Conservation (phyloP, 2,888 invertebrate genomes). For the Drosophila testacea region DNA sequence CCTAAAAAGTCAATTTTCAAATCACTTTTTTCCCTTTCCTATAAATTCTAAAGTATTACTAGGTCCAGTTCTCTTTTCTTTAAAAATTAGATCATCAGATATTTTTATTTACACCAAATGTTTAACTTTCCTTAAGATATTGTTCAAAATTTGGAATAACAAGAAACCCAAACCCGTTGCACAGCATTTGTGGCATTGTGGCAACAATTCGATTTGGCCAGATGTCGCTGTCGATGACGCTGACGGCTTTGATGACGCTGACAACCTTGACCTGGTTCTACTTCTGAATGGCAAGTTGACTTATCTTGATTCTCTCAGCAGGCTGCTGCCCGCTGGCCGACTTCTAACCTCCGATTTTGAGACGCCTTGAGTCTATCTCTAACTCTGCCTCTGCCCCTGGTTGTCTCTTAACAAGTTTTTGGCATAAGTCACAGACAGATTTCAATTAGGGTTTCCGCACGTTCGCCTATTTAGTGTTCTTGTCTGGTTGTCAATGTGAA, state of each 20-base stretch:
- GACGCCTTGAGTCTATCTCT: slow-evolving; percentile 17
- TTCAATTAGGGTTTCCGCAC: slow-evolving; percentile 76
- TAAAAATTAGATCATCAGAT: not conserved
- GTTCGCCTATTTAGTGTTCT: slow-evolving; percentile 51
- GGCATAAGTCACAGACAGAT: slow-evolving; percentile 46
- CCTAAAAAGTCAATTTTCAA: not conserved
- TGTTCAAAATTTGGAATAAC: slow-evolving; percentile 1
- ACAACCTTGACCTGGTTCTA: slow-evolving; percentile 84
- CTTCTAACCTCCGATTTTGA: slow-evolving; percentile 27
- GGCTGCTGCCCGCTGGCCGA: slow-evolving; percentile 8
- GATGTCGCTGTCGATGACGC: slow-evolving; percentile 29
- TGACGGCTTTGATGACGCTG: slow-evolving; percentile 23
- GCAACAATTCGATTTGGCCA: slow-evolving; percentile 19
- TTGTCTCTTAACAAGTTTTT: slow-evolving; percentile 28
- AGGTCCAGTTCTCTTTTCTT: not conserved
- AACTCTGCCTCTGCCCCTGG: not conserved
- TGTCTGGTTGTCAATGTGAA: slow-evolving; percentile 35
- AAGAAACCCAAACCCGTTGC: slow-evolving; percentile 47
- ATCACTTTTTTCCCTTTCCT: not conserved
- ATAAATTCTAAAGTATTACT: too few relatives aligned
- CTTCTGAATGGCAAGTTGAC: slow-evolving; percentile 31
- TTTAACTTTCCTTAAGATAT: slow-evolving; percentile 5
- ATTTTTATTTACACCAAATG: not conserved
- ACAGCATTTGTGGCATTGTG: slow-evolving; percentile 43
- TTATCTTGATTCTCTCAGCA: slow-evolving; percentile 30